Percentiles rank a stretch among this genome's conserved stretches.
Evolutionary conservation across 2,113 vertebrate species (phyloP).

Genomic region (Syngnathoides biaculeatus): DNA sequence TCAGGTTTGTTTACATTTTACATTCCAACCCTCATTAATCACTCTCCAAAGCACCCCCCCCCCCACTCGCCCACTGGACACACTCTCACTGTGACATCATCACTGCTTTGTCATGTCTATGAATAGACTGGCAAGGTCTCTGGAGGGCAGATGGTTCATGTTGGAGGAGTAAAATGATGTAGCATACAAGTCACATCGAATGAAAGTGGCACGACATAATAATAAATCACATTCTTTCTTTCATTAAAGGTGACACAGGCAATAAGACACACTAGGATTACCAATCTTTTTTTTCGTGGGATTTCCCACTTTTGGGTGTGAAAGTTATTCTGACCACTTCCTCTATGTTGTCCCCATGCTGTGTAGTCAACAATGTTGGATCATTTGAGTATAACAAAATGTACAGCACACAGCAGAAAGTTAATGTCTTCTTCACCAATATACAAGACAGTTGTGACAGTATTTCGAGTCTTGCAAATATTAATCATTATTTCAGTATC

Average conservation of each 20-base stretch:
- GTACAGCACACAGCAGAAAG: background rate
- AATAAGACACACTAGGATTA: background rate
- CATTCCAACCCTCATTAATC: constrained; percentile 70
- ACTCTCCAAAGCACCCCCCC: constrained; percentile 27
- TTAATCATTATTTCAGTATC: too few relatives aligned
- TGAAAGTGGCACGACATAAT: too few relatives aligned
- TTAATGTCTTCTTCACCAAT: too few relatives aligned
- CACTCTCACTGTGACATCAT: constrained; percentile 81
- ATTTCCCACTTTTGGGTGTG: background rate
- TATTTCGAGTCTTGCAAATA: too few relatives aligned
- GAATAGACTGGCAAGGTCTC: constrained; percentile 66
- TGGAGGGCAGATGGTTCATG: constrained; percentile 21
- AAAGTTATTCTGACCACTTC: too few relatives aligned
- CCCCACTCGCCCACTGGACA: constrained; percentile 55
- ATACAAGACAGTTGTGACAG: too few relatives aligned
- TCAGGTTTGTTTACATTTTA: constrained; percentile 66
- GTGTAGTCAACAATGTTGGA: too few relatives aligned
- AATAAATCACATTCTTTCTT: background rate
- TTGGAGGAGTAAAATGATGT: background rate
- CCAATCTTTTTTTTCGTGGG: too few relatives aligned
- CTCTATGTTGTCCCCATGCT: too few relatives aligned
- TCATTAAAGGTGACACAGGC: background rate
- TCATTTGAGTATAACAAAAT: too few relatives aligned
- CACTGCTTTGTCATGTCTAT: constrained; percentile 80
- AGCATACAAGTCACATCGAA: background rate